A percentile compares a stretch with the other conserved stretches of the same genome.
These are phyloP conservation scores for Drosophila cognata DNA, from an alignment of 2,888 invertebrate species.

Conservation along the genomic window DNA sequence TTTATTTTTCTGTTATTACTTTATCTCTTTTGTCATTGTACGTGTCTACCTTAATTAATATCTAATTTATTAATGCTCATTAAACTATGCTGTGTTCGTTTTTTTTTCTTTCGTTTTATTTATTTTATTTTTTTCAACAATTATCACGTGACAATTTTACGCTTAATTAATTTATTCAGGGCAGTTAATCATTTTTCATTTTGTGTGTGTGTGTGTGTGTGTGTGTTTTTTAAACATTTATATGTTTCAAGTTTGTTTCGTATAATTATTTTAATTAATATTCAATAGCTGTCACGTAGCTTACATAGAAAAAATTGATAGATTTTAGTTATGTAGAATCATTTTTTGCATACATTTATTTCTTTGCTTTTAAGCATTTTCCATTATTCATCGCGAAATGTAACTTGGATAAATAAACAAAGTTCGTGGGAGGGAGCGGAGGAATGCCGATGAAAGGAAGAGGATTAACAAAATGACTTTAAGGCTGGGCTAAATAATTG, in stretches of 20 bases:
- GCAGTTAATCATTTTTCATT: slow-evolving; percentile 58
- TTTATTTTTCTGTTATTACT: slow-evolving; percentile 2
- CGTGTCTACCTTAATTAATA: slow-evolving; percentile 75
- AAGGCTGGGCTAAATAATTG: neutral
- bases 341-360: slow-evolving; percentile 65
- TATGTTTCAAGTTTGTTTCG: slow-evolving; percentile 63
- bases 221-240: slow-evolving; percentile 73
- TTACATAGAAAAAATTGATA: slow-evolving; percentile 40
- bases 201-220: slow-evolving; percentile 18
- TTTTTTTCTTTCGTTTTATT: slow-evolving; percentile 31
- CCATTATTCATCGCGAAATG: slow-evolving; percentile 3
- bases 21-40: slow-evolving; percentile 38
- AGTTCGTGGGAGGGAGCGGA: neutral
- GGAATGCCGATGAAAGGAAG: neutral
- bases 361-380: slow-evolving; percentile 19
- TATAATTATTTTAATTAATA: slow-evolving; percentile 60
- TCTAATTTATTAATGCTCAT: slow-evolving; percentile 64
- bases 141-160: slow-evolving; percentile 79
- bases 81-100: slow-evolving; percentile 38
- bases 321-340: slow-evolving; percentile 52
- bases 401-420: neutral
- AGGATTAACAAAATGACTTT: neutral
- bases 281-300: slow-evolving; percentile 68
- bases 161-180: slow-evolving; percentile 74
- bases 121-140: slow-evolving; percentile 63